These are phyloP conservation scores for Lasiurus borealis DNA, from an alignment of 2,113 vertebrate genomes.

Conservation along the genomic window DNA sequence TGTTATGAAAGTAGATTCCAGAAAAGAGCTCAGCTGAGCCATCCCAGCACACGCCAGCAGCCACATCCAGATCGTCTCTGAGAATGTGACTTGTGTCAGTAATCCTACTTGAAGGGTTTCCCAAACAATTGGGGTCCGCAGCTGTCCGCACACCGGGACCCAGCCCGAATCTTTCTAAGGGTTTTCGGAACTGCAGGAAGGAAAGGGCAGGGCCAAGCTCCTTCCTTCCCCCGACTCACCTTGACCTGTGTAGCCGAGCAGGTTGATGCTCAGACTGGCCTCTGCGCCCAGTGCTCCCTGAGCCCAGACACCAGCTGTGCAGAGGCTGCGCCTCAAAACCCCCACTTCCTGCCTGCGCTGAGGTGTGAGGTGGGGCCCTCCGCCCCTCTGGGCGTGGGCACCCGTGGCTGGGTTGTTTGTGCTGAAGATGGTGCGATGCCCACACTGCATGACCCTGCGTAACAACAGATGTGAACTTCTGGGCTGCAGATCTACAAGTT, in stretches of 20 bases:
- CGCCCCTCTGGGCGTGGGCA: not conserved
- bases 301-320: conserved; percentile 53
- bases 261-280: not conserved
- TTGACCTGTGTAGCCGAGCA: not conserved
- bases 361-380: not conserved
- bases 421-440: not conserved
- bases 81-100: not conserved
- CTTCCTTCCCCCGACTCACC: not conserved
- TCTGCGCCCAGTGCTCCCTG: conserved; percentile 1
- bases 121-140: not conserved
- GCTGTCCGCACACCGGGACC: rapidly evolving
- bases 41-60: not conserved
- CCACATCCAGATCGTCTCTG: too few species aligned
- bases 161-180: not conserved
- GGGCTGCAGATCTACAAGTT: not conserved
- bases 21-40: not conserved
- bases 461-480: not conserved
- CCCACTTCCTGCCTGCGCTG: conserved; percentile 53
- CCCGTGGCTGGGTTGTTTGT: not conserved
- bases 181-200: not conserved
- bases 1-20: not conserved
- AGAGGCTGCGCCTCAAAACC: conserved; percentile 66
- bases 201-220: not conserved
- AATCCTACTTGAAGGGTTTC: not conserved
- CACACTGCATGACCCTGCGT: not conserved